Conservation (phyloP, 1,140 invertebrate species). For the Gonatopus flavifemur region DNA sequence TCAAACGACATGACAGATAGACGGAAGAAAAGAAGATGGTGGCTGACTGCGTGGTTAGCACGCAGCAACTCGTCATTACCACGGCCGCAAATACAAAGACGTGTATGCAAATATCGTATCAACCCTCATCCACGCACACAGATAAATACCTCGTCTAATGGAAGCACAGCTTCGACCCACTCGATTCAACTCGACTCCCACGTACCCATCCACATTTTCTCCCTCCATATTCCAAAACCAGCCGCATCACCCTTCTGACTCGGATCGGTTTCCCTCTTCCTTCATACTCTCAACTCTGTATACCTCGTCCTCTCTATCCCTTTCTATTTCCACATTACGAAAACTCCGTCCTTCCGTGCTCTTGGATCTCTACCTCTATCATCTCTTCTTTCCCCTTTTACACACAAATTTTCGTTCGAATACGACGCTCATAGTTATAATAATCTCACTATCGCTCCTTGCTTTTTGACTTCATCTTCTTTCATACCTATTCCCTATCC, state of each 20-base stretch:
- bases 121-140: no score
- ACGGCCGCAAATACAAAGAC: slow-evolving; percentile 22
- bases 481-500: neutral
- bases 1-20: no score
- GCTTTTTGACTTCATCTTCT: neutral
- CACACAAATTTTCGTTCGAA: neutral
- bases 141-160: slow-evolving; percentile 27
- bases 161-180: slow-evolving; percentile 19
- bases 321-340: slow-evolving; percentile 12
- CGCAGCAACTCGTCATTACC: slow-evolving; percentile 22
- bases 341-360: slow-evolving; percentile 5
- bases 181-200: slow-evolving; percentile 22
- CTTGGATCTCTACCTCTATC: neutral
- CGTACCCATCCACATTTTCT: slow-evolving; percentile 18
- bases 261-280: slow-evolving; percentile 13
- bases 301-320: slow-evolving; percentile 5
- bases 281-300: slow-evolving; percentile 20
- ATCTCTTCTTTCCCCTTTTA: neutral
- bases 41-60: slow-evolving; percentile 20
- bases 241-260: slow-evolving; percentile 7
- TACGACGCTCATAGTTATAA: neutral
- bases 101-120: slow-evolving; percentile 21
- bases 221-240: slow-evolving; percentile 16
- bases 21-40: neutral
- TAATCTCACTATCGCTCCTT: neutral